Evolutionary conservation across 1,140 invertebrate species (phyloP).

Genomic region (Drosophila ercepeae): DNA sequence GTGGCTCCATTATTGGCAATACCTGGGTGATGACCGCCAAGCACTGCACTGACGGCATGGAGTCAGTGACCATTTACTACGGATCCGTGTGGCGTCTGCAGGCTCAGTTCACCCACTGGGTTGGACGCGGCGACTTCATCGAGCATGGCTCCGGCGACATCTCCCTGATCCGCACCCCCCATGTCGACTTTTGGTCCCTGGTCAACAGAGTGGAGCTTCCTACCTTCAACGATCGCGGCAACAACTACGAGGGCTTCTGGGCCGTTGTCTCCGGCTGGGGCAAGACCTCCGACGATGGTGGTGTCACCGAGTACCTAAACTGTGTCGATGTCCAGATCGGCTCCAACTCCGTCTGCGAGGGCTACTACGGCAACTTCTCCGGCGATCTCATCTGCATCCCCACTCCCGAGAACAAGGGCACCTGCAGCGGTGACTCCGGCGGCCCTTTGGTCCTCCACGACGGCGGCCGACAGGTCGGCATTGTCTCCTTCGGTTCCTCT

Average conservation of each 20-base stretch:
- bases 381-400: constrained; percentile 52
- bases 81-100: constrained; percentile 32
- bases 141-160: constrained; percentile 39
- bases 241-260: constrained; percentile 38
- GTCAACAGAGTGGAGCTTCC: constrained; percentile 53
- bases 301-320: constrained; percentile 21
- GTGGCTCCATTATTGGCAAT: constrained; percentile 86
- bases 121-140: constrained; percentile 11
- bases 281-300: constrained; percentile 22
- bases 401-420: constrained; percentile 42
- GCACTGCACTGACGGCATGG: constrained; percentile 50
- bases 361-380: constrained; percentile 15
- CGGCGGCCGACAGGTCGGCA: constrained; percentile 81
- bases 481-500: constrained; percentile 76
- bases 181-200: constrained; percentile 37
- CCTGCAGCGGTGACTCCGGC: constrained; percentile 85
- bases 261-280: constrained; percentile 51
- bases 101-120: constrained; percentile 28
- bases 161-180: constrained; percentile 32
- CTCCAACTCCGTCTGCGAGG: constrained; percentile 20
- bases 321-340: constrained; percentile 39
- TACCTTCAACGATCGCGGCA: constrained; percentile 18
- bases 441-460: constrained; percentile 84
- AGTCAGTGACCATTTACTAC: constrained; percentile 36
- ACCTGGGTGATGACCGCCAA: constrained; percentile 84